Base-by-base conservation (phyloP, 1,140 invertebrate species). In the Wasmannia auropunctata region DNA sequence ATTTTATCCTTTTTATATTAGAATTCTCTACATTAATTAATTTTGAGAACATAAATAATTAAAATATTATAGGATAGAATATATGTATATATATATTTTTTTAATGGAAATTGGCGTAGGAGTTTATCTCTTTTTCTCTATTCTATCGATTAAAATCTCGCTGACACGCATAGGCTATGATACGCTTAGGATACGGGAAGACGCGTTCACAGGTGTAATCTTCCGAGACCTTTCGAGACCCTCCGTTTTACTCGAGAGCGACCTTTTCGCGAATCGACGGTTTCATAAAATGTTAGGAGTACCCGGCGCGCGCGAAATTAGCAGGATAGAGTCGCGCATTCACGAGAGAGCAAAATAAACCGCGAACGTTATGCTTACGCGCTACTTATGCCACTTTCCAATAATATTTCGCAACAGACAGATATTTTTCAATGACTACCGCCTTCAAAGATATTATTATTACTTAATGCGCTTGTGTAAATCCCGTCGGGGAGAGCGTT, bases 211-310 rank as follows among this genome's bases (percentile, higher is more conserved):
- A 28, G 37, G 16, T 81, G n/a, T 83, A 83, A 83, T 74, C 11
- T 70, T 43, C 25, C 8, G 22, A 74, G 79, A 83, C 67, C 79
- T 83, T 74, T 74, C 37, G 34, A 46, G 51, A 74, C 69, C 40
- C n/a, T n/a, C 74, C 69, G 25, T 67, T 62, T 83, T 54, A 46
- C 60, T 49, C 34, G 54, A 22, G 34, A 31, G 28, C 76, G 76
- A 80, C 60, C 76, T 65, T 80, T 80, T 62, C 60, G 60, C 58
- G 76, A 80, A 51, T 80, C 76, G 11, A 46, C 43, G 60, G 16
- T 65, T 80, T 67, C 76, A 67, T 80, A 19, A 67, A 80, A 80
- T 80, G 76, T 67, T 80, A 60, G 70, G 19, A 74, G 22, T 28
- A 67, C 40, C n/a, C 43, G 60, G 25, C n/a, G 58, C 16, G 58